phyloP scores from a whole-genome alignment of 2,113 vertebrate species.

The Nerophis ophidion region DNA sequence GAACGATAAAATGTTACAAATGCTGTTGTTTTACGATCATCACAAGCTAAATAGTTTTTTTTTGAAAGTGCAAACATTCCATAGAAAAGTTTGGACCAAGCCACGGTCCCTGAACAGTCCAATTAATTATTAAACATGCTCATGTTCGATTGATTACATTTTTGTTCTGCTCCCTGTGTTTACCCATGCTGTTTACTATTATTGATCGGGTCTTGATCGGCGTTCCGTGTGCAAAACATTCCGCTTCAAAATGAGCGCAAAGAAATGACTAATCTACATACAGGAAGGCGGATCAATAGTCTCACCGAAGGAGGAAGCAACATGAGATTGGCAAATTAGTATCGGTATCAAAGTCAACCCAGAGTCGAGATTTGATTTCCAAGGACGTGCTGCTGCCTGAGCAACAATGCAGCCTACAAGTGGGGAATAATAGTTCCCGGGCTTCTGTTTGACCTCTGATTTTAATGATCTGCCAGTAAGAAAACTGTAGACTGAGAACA shows the following conservation, averaged over 20 bases:
- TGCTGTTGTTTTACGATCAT: too few species aligned
- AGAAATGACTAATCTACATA: conserved; percentile 21
- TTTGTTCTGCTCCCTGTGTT: conserved; percentile 4
- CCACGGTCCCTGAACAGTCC: not conserved
- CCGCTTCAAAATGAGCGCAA: conserved; percentile 16
- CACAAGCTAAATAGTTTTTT: too few species aligned
- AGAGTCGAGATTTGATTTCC: conserved; percentile 12
- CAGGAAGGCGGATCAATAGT: conserved; percentile 29
- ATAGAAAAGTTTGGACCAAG: conserved; percentile 10
- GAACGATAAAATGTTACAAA: too few species aligned
- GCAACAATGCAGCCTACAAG: conserved; percentile 3
- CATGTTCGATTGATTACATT: conserved; percentile 7
- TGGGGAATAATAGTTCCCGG: not conserved
- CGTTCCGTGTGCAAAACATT: conserved; percentile 1
- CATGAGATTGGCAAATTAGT: not conserved
- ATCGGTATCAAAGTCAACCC: conserved; percentile 20
- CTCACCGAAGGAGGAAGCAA: not conserved
- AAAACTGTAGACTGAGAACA: not conserved
- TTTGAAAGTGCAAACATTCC: too few species aligned
- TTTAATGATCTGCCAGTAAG: not conserved
- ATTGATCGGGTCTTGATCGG: conserved; percentile 11
- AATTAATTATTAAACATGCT: not conserved
- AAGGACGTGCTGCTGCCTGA: not conserved
- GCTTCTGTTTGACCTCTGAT: conserved; percentile 2
- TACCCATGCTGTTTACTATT: conserved; percentile 1